Evolutionary conservation across 2,888 invertebrate species (phyloP).

Genomic region (Meteorus colon): DNA sequence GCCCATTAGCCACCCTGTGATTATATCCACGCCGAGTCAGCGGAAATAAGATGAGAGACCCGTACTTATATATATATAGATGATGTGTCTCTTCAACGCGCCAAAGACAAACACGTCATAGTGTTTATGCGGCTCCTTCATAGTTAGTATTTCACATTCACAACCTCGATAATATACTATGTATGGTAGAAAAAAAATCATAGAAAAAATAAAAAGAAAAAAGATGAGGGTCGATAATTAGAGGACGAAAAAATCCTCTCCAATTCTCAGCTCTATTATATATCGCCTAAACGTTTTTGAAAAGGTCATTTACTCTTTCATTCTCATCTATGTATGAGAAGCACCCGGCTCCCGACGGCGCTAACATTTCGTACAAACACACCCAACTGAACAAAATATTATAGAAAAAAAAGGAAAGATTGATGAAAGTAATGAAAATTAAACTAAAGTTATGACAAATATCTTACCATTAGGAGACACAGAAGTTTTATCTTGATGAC

Average conservation of each 20-base stretch:
- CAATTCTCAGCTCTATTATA: slow-evolving; percentile 54
- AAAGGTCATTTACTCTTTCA: slow-evolving; percentile 3
- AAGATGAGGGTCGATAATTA: slow-evolving; percentile 70
- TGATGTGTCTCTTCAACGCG: slow-evolving; percentile 8
- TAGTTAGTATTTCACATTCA: slow-evolving; percentile 1
- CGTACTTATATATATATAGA: not conserved
- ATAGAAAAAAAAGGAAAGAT: not conserved
- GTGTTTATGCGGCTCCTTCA: not conserved
- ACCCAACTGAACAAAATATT: not conserved
- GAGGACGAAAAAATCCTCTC: slow-evolving; percentile 56
- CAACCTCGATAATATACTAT: not conserved
- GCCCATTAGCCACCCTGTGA: slow-evolving; percentile 39
- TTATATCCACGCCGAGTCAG: slow-evolving; percentile 34
- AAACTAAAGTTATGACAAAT: not conserved
- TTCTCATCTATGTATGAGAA: not conserved
- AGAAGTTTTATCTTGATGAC: slow-evolving; percentile 74
- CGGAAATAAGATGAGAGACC: slow-evolving; percentile 11
- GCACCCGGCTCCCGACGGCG: not conserved
- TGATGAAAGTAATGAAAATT: too few species aligned
- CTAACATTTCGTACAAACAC: not conserved
- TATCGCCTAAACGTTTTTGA: slow-evolving; percentile 49
- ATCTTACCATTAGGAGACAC: slow-evolving; percentile 76
- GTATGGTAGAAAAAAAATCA: not conserved
- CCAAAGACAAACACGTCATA: slow-evolving; percentile 4
- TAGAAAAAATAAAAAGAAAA: slow-evolving; percentile 58